These are phyloP conservation scores for Creontiades dilutus DNA, from an alignment of 2,888 invertebrate species.

Conservation along the genomic window DNA sequence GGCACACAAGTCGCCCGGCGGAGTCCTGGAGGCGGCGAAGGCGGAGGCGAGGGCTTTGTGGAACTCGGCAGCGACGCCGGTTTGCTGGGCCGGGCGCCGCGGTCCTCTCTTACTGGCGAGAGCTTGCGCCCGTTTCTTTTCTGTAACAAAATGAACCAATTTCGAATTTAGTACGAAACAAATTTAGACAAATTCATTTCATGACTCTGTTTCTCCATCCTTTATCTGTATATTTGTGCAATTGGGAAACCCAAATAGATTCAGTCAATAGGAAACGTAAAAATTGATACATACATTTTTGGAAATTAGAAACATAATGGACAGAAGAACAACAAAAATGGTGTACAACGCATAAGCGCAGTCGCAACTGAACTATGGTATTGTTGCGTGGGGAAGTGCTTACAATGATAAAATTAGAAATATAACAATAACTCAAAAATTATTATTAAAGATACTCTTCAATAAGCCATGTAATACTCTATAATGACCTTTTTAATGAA, in stretches of 20 bases:
- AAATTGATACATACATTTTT: not conserved
- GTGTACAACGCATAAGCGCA: too few species aligned
- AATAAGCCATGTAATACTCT: too few species aligned
- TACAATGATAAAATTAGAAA: too few species aligned
- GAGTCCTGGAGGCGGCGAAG: not conserved
- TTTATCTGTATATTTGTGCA: too few species aligned
- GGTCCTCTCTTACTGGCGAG: not conserved
- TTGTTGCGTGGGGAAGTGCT: not conserved
- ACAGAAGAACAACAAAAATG: not conserved
- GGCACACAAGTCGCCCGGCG: not conserved
- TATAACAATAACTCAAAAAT: too few species aligned
- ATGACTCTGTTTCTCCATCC: too few species aligned
- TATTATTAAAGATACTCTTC: too few species aligned
- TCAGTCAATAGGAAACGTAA: too few species aligned
- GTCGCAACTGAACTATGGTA: too few species aligned
- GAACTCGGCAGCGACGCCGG: constrained; percentile 20
- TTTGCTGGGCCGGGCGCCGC: not conserved
- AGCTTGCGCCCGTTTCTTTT: constrained; percentile 4
- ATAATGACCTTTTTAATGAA: too few species aligned
- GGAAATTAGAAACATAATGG: too few species aligned
- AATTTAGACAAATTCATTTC: not conserved
- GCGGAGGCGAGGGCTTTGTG: constrained; percentile 38
- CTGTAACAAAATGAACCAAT: not conserved
- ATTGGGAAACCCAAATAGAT: too few species aligned
- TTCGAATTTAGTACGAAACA: not conserved